Conservation (phyloP, 2,797 vertebrate genomes). For the Podarcis siculus region DNA sequence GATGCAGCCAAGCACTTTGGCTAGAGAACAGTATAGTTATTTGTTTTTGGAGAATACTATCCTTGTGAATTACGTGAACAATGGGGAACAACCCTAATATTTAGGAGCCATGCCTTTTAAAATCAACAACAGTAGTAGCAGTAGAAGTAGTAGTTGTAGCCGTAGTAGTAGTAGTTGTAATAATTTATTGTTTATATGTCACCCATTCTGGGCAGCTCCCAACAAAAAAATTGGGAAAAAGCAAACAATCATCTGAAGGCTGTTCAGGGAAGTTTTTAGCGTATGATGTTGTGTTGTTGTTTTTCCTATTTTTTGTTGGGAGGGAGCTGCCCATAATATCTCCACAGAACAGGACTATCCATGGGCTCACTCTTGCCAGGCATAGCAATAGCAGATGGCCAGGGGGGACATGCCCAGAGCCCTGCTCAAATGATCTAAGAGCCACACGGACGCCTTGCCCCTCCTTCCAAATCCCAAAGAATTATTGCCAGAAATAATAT, state of each 20-base stretch:
- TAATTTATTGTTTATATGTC: no score
- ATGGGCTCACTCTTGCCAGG: not conserved
- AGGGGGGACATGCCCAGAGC: no score
- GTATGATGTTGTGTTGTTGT: no score
- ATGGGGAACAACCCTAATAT: not conserved
- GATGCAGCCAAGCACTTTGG: not conserved
- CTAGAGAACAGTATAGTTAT: not conserved
- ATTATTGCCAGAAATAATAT: not conserved
- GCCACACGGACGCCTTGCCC: no score
- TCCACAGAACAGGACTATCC: not conserved
- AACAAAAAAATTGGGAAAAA: no score
- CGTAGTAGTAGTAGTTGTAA: fast-evolving
- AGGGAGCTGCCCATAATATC: slow-evolving; percentile 14
- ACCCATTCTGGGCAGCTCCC: no score
- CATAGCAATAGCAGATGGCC: no score
- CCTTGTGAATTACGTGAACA: not conserved
- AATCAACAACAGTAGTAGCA: no score
- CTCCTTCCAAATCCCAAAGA: not conserved
- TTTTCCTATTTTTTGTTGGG: no score
- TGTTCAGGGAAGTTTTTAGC: no score
- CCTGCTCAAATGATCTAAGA: not conserved
- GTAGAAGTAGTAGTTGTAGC: no score
- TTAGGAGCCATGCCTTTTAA: not conserved
- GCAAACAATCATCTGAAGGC: no score
- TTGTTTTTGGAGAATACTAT: not conserved